phyloP scores from a whole-genome alignment of 2,113 vertebrate genomes.

The Oxyruncus cristatus region DNA sequence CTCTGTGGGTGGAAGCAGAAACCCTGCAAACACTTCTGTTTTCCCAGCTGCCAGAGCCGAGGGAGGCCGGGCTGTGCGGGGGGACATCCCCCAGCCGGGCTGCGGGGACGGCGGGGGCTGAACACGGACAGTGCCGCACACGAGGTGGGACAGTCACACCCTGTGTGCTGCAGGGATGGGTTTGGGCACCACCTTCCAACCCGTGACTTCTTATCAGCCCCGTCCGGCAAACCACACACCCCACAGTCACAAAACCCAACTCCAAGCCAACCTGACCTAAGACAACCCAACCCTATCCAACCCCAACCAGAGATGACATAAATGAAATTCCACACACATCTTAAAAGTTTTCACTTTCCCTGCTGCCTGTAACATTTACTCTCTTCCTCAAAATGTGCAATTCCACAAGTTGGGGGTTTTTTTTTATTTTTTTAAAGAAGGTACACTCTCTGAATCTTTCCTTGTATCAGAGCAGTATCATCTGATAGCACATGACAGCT shows the following conservation, averaged over 20 bases:
- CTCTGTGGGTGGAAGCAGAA: neutral
- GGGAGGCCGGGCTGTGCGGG: neutral
- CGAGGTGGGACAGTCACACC: fast-evolving
- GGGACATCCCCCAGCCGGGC: fast-evolving
- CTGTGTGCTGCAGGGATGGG: neutral
- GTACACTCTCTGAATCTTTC: neutral
- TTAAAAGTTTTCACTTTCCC: neutral
- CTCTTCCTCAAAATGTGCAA: neutral
- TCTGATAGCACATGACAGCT: fast-evolving
- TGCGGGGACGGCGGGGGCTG: fast-evolving
- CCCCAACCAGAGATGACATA: neutral
- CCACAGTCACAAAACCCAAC: neutral
- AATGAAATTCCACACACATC: neutral
- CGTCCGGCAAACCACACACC: neutral
- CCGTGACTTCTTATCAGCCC: neutral
- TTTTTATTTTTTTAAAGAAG: neutral
- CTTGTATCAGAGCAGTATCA: neutral
- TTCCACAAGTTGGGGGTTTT: neutral
- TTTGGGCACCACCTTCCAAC: neutral
- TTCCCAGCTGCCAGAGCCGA: fast-evolving
- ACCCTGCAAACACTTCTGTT: neutral
- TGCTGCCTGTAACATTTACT: neutral
- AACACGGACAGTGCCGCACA: too few species aligned
- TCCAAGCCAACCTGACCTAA: too few species aligned
- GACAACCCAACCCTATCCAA: neutral